Percentiles rank a stretch among this genome's conserved stretches.
Conservation (phyloP, 2,113 vertebrate species). For the Danionella cerebrum region DNA sequence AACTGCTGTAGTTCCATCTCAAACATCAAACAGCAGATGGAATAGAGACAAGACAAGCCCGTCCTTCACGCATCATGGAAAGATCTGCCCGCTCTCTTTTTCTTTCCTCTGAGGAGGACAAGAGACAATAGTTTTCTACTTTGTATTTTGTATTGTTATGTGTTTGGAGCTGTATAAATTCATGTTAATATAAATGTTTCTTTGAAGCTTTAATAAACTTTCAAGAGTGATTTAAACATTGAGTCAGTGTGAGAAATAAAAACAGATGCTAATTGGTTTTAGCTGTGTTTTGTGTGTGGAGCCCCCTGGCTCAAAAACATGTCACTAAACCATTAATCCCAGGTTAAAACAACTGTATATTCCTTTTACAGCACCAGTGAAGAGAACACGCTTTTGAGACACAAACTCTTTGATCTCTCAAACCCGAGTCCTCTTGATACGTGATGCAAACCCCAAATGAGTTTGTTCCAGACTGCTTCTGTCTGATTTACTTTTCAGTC, state of each 20-base stretch:
- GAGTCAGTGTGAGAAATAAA: background rate
- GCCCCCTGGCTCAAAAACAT: too few relatives aligned
- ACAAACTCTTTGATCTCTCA: too few relatives aligned
- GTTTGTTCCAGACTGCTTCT: too few relatives aligned
- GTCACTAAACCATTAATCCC: too few relatives aligned
- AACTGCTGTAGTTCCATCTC: background rate
- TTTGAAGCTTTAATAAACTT: slow-evolving; percentile 36
- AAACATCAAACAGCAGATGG: slow-evolving; percentile 9
- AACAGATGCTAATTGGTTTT: too few relatives aligned
- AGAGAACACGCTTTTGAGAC: too few relatives aligned
- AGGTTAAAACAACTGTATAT: too few relatives aligned
- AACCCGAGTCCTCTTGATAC: too few relatives aligned
- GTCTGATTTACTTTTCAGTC: too few relatives aligned
- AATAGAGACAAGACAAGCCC: background rate
- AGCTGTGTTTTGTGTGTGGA: too few relatives aligned
- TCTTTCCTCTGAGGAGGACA: background rate
- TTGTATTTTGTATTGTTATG: slow-evolving; percentile 37
- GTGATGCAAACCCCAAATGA: too few relatives aligned
- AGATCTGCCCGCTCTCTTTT: background rate
- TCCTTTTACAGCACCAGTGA: too few relatives aligned
- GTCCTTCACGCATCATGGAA: slow-evolving; percentile 10
- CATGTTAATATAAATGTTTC: slow-evolving; percentile 5
- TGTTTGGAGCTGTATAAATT: slow-evolving; percentile 29
- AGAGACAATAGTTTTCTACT: slow-evolving; percentile 33
- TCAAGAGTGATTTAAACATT: slow-evolving; percentile 17